phyloP scores from a whole-genome alignment of 1,140 invertebrate species.

The Heliothis virescens region DNA sequence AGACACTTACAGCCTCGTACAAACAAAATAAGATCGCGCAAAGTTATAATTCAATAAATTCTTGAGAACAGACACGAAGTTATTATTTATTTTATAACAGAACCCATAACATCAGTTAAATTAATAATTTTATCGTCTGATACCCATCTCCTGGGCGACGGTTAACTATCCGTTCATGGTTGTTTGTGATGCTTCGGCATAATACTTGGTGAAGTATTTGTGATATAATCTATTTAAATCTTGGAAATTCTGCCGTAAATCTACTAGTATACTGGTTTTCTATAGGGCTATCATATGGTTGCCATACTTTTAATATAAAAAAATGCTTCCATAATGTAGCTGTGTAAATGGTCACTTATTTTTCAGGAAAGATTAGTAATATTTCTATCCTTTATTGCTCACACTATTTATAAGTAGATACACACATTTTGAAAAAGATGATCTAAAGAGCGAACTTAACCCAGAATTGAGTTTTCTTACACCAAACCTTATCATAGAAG shows the following conservation, averaged over 20 bases:
- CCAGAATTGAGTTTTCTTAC: too few relatives aligned
- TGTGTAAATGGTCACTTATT: too few relatives aligned
- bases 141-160: conserved; percentile 2
- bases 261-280: background rate
- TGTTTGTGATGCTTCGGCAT: background rate
- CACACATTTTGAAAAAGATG: too few relatives aligned
- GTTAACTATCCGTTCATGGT: background rate
- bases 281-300: background rate
- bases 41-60: conserved; percentile 64
- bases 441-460: too few relatives aligned
- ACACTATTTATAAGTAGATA: too few relatives aligned
- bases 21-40: conserved; percentile 55
- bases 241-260: background rate
- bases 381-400: too few relatives aligned
- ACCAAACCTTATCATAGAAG: too few relatives aligned
- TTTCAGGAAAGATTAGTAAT: too few relatives aligned
- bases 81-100: conserved; percentile 59
- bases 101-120: conserved; percentile 45
- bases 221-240: background rate
- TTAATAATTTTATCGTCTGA: conserved; percentile 42
- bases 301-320: too few relatives aligned
- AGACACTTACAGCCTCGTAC: conserved; percentile 35
- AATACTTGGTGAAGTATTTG: background rate
- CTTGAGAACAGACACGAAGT: conserved; percentile 52
- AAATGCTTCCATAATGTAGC: too few relatives aligned